These are phyloP conservation scores for Cataglyphis rosenhaueri DNA, from an alignment of 2,888 invertebrate genomes.

Conservation along the genomic window DNA sequence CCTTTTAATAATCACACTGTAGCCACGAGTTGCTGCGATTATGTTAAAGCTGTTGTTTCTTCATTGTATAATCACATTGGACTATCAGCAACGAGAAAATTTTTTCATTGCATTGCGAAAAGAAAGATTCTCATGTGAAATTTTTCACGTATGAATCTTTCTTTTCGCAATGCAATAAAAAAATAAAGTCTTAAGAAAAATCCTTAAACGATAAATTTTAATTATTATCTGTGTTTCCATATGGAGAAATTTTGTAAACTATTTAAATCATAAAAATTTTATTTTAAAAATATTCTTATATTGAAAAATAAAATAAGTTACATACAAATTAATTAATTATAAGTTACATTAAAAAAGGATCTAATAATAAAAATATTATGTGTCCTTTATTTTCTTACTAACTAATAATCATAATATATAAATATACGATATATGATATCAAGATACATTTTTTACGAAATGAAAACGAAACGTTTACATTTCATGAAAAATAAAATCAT, in stretches of 20 bases:
- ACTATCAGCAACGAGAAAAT: neutral
- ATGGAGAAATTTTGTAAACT: neutral
- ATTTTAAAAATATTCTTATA: constrained; percentile 7
- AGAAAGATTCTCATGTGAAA: too few species aligned
- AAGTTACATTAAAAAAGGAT: neutral
- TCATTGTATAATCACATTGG: neutral
- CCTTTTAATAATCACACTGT: neutral
- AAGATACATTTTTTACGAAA: neutral
- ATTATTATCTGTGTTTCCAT: neutral
- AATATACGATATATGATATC: neutral
- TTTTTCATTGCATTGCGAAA: too few species aligned
- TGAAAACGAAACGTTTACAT: neutral
- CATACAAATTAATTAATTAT: neutral
- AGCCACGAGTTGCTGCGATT: neutral
- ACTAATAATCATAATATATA: neutral
- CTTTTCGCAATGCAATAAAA: neutral
- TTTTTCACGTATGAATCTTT: neutral
- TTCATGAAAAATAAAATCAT: neutral
- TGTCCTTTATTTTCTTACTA: neutral
- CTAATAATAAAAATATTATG: neutral
- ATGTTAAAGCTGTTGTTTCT: neutral
- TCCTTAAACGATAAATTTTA: neutral
- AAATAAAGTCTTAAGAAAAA: neutral
- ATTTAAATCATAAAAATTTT: constrained; percentile 4
- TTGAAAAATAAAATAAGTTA: neutral